Evolutionary conservation across 2,888 invertebrate genomes (phyloP).

Genomic region (Andrena haemorrhoa): DNA sequence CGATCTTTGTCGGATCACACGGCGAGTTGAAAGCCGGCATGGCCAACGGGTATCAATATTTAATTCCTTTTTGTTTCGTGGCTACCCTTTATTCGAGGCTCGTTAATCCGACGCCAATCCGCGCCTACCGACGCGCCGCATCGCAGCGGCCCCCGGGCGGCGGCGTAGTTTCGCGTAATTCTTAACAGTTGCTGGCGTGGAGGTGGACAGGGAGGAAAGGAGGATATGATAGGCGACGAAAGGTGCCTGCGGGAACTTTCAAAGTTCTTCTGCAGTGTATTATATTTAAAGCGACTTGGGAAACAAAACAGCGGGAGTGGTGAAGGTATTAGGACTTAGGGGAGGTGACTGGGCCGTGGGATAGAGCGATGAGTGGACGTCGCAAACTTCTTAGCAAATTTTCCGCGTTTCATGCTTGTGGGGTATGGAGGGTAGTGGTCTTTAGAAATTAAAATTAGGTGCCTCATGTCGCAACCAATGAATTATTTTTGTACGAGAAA

Average conservation of each 20-base stretch:
- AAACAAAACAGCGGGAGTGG: constrained; percentile 14
- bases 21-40: constrained; percentile 6
- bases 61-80: constrained; percentile 33
- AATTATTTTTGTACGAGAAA: too few relatives aligned
- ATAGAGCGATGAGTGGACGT: too few relatives aligned
- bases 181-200: constrained; percentile 45
- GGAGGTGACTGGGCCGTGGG: neutral
- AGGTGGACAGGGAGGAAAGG: constrained; percentile 5
- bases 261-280: constrained; percentile 25
- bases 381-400: too few relatives aligned
- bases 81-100: constrained; percentile 10
- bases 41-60: constrained; percentile 35
- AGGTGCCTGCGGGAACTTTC: constrained; percentile 28
- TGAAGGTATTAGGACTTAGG: neutral
- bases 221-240: constrained; percentile 38
- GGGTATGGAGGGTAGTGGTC: too few relatives aligned
- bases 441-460: too few relatives aligned
- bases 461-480: too few relatives aligned
- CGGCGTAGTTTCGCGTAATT: constrained; percentile 51
- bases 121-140: constrained; percentile 38
- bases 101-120: constrained; percentile 58
- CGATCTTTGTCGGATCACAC: constrained; percentile 38
- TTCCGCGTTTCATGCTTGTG: too few relatives aligned
- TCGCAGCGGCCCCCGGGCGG: constrained; percentile 30
- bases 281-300: constrained; percentile 44